These are phyloP conservation scores for Nezara viridula DNA, from an alignment of 2,888 invertebrate species.

Conservation along the genomic window DNA sequence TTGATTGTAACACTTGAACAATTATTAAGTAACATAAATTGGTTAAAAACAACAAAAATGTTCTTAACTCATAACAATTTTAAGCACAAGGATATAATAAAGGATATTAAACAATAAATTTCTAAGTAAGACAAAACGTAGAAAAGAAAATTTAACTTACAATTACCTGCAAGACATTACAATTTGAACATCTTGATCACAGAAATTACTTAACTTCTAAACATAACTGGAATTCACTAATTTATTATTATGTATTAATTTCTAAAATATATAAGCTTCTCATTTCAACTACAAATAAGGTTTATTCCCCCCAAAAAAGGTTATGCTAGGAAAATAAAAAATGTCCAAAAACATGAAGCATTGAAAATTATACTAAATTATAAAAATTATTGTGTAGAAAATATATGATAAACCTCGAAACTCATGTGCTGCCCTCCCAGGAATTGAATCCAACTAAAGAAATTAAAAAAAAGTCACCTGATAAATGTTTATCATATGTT, in stretches of 20 bases:
- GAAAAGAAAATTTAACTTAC: background rate
- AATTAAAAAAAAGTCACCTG: constrained; percentile 49
- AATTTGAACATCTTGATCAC: constrained; percentile 43
- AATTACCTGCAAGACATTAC: constrained; percentile 31
- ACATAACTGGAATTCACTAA: background rate
- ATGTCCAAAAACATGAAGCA: background rate
- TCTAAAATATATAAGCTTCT: background rate
- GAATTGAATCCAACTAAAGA: constrained; percentile 43
- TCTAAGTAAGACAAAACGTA: background rate
- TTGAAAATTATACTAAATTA: background rate
- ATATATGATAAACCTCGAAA: constrained; percentile 44
- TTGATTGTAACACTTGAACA: background rate
- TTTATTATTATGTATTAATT: background rate
- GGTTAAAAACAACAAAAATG: background rate
- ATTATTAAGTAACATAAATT: background rate
- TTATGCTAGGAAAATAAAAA: background rate
- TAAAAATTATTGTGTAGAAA: constrained; percentile 36
- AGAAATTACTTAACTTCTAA: background rate
- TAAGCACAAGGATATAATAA: background rate
- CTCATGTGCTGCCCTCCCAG: constrained; percentile 56
- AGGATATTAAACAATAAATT: background rate
- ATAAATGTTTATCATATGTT: constrained; percentile 55
- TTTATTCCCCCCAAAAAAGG: background rate
- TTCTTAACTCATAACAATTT: background rate
- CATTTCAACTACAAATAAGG: background rate